Conservation (phyloP, 2,888 invertebrate species). For the Pseudoips prasinana region DNA sequence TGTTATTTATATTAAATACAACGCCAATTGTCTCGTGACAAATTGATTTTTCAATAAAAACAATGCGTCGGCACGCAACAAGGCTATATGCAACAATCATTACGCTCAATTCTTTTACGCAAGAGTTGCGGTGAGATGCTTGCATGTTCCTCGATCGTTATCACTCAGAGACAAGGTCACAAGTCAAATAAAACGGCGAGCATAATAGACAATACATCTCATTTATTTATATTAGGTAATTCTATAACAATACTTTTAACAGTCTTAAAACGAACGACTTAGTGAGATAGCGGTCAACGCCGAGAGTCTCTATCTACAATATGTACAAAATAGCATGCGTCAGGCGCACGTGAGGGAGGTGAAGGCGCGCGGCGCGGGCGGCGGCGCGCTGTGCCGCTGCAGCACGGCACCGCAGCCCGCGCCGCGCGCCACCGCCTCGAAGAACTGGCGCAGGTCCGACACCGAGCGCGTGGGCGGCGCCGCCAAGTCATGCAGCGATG, state of each 20-base stretch:
- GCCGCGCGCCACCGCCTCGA: constrained; percentile 83
- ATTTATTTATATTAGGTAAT: constrained; percentile 75
- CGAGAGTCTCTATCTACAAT: constrained; percentile 62
- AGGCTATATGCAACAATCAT: constrained; percentile 28
- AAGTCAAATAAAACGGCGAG: constrained; percentile 20
- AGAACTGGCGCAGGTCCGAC: constrained; percentile 86
- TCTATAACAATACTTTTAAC: constrained; percentile 80
- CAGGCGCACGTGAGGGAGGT: constrained; percentile 69
- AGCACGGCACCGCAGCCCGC: constrained; percentile 49
- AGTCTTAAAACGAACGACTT: constrained; percentile 80
- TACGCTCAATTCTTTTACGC: constrained; percentile 23
- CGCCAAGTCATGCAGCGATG: constrained; percentile 85
- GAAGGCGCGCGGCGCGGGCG: constrained; percentile 62
- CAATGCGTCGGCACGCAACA: constrained; percentile 23
- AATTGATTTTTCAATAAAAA: constrained; percentile 29
- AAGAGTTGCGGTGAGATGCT: constrained; percentile 6
- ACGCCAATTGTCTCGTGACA: constrained; percentile 28
- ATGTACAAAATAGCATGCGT: constrained; percentile 56
- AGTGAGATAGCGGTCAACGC: constrained; percentile 72
- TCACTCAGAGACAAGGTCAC: constrained; percentile 14
- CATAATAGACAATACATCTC: constrained; percentile 42
- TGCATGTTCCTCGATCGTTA: constrained; percentile 15
- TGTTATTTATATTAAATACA: constrained; percentile 28
- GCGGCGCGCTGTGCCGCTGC: constrained; percentile 63
- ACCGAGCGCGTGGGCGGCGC: constrained; percentile 81